These are phyloP conservation scores for Eptesicus fuscus DNA, from an alignment of 2,113 vertebrate genomes.

Conservation along the genomic window DNA sequence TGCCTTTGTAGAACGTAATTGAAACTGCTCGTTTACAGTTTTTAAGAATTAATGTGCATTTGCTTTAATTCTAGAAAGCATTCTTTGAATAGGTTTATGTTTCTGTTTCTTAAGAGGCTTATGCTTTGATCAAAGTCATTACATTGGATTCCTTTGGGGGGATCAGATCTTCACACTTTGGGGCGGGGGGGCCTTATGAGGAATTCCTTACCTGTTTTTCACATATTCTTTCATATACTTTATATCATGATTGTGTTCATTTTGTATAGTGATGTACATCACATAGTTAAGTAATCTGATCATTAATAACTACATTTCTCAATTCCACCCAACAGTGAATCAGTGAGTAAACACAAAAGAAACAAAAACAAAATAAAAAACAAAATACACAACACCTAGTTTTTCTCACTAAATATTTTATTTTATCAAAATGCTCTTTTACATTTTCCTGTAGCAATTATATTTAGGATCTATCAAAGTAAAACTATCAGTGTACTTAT, in stretches of 20 bases:
- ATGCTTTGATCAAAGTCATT: slow-evolving; percentile 1
- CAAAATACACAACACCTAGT: too few relatives aligned
- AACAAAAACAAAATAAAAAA: neutral
- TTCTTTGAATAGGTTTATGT: neutral
- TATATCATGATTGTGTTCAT: neutral
- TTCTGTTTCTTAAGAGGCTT: slow-evolving; percentile 10
- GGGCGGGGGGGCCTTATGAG: neutral
- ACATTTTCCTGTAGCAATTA: neutral
- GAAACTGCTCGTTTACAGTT: neutral
- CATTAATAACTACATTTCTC: neutral
- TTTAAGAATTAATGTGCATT: slow-evolving; percentile 15
- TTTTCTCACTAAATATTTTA: neutral
- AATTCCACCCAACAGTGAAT: neutral
- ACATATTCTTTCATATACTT: neutral
- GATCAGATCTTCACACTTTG: neutral
- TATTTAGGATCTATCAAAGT: neutral
- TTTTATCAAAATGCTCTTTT: neutral
- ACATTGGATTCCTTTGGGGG: neutral
- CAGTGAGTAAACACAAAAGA: neutral
- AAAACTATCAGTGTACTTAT: neutral
- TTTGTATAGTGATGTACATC: neutral
- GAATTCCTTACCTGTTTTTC: neutral
- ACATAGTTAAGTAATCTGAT: neutral
- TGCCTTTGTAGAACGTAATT: neutral
- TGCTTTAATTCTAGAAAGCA: slow-evolving; percentile 3